phyloP scores from a whole-genome alignment of 2,888 invertebrate species.

The Oscheius myriophilus region DNA sequence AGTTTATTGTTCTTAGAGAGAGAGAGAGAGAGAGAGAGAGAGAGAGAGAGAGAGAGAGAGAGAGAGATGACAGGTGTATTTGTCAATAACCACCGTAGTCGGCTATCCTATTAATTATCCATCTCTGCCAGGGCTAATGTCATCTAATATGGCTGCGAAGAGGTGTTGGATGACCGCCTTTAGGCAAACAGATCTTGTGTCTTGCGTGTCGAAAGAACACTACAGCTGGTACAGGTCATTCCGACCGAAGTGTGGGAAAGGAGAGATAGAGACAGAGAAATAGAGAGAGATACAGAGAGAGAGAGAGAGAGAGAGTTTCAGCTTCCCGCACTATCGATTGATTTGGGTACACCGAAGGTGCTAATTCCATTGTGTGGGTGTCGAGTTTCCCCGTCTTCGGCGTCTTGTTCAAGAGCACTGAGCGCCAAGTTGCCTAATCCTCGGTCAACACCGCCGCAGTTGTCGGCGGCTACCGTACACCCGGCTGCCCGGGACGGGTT shows the following conservation, averaged over 20 bases:
- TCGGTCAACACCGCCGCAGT: background rate
- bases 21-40: constrained; percentile 22
- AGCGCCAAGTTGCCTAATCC: constrained; percentile 26
- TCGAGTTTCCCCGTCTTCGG: background rate
- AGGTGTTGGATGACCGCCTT: constrained; percentile 29
- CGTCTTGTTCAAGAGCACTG: constrained; percentile 1
- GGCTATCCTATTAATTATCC: constrained; percentile 21
- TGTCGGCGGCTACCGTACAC: constrained; percentile 16
- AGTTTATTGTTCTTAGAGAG: constrained; percentile 4
- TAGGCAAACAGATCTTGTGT: constrained; percentile 28
- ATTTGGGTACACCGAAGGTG: background rate
- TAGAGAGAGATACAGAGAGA: no score
- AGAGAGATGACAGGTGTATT: background rate
- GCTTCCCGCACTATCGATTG: background rate
- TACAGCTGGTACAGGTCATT: background rate
- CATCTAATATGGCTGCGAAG: constrained; percentile 31
- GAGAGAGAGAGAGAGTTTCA: no score
- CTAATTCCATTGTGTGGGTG: constrained; percentile 5
- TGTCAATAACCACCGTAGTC: background rate
- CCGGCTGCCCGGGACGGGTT: background rate
- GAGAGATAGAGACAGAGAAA: no score
- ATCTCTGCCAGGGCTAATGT: constrained; percentile 20
- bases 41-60: constrained; percentile 25
- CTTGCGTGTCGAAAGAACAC: constrained; percentile 9
- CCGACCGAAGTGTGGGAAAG: no score